These are phyloP conservation scores for Polydrusus pterygomalis DNA, from an alignment of 2,888 invertebrate species.

Conservation along the genomic window DNA sequence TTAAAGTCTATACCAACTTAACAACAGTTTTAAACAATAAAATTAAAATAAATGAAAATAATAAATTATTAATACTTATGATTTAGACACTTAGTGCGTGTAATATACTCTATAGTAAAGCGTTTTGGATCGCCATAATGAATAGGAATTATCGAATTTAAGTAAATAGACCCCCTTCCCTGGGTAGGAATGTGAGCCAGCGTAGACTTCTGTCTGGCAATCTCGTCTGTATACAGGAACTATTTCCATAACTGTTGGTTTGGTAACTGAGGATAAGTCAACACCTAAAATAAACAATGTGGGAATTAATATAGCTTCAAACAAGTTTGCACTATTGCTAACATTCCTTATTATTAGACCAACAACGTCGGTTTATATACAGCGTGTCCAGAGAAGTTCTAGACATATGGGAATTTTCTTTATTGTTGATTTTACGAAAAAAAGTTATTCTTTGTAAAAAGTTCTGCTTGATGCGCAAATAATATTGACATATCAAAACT, in stretches of 20 bases:
- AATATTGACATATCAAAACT: too few species aligned
- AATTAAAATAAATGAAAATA: slow-evolving; percentile 11
- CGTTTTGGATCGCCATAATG: slow-evolving; percentile 98
- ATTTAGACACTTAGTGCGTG: slow-evolving; percentile 76
- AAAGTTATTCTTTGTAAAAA: too few species aligned
- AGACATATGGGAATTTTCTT: too few species aligned
- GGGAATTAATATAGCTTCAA: too few species aligned
- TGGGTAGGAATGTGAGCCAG: slow-evolving; percentile 97
- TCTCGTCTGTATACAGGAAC: slow-evolving; percentile 97
- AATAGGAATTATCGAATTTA: slow-evolving; percentile 99
- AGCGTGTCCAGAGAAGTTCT: too few species aligned
- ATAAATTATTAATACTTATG: slow-evolving; percentile 27
- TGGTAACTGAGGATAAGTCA: slow-evolving; percentile 45
- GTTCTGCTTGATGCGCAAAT: too few species aligned
- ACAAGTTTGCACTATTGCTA: too few species aligned
- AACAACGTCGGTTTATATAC: too few species aligned
- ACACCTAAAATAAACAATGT: slow-evolving; percentile 34
- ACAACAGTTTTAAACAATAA: slow-evolving; percentile 6
- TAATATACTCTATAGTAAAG: slow-evolving; percentile 99
- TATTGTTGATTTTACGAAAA: too few species aligned
- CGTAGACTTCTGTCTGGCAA: slow-evolving; percentile 97
- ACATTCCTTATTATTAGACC: too few species aligned
- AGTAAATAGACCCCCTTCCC: slow-evolving; percentile 97
- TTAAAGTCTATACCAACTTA: slow-evolving; percentile 9
- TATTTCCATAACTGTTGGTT: slow-evolving; percentile 76